phyloP scores from a whole-genome alignment of 2,888 invertebrate species.

The Steromphala cineraria region DNA sequence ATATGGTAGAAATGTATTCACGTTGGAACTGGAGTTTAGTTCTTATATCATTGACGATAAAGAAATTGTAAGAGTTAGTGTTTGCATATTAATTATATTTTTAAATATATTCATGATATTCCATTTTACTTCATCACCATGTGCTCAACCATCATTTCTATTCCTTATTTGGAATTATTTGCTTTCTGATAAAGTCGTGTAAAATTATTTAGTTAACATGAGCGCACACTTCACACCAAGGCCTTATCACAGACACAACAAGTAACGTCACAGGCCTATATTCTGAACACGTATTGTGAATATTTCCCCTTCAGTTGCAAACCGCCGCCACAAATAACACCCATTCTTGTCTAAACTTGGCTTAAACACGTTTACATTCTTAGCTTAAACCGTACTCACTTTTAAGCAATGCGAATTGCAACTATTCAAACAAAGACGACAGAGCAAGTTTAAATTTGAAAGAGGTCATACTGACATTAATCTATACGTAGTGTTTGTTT shows the following conservation, averaged over 20 bases:
- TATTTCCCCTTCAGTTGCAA: background rate
- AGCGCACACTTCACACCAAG: background rate
- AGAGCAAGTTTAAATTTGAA: background rate
- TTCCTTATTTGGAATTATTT: too few species aligned
- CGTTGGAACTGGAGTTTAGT: too few species aligned
- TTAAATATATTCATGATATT: too few species aligned
- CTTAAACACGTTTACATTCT: background rate
- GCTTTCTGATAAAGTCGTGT: too few species aligned
- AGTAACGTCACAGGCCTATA: background rate
- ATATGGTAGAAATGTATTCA: too few species aligned
- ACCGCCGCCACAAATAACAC: background rate
- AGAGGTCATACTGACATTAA: background rate
- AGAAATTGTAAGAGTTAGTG: too few species aligned
- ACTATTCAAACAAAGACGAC: background rate
- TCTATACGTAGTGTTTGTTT: background rate
- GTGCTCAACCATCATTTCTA: too few species aligned
- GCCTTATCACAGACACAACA: background rate
- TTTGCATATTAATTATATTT: too few species aligned
- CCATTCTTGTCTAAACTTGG: background rate
- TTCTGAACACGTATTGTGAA: background rate
- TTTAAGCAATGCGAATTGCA: background rate
- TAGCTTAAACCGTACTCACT: background rate
- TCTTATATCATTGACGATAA: too few species aligned
- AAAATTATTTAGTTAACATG: background rate
- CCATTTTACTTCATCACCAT: too few species aligned